These are phyloP conservation scores for Papio anubis DNA, from an alignment of 2,113 vertebrate species.

Conservation along the genomic window DNA sequence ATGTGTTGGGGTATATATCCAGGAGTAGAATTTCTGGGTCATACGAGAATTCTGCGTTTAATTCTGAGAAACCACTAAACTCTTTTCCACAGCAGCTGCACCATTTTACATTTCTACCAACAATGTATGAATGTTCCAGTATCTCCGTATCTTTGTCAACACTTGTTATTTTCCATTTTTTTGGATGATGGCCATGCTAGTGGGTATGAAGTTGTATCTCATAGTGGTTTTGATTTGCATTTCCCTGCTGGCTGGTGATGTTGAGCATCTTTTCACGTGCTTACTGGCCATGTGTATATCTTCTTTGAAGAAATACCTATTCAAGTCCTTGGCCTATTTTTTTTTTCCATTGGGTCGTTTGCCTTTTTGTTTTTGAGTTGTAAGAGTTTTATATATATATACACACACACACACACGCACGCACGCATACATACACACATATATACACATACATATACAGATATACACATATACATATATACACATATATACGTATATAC, in stretches of 20 bases:
- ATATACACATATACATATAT: no score
- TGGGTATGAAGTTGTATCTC: background rate
- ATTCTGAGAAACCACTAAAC: background rate
- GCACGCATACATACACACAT: no score
- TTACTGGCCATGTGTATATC: background rate
- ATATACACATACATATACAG: no score
- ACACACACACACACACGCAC: fast-evolving
- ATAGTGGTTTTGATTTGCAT: background rate
- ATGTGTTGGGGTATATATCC: background rate
- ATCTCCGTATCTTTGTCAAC: background rate
- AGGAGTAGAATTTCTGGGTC: background rate
- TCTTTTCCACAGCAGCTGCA: background rate
- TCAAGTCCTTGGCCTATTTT: background rate
- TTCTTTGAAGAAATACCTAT: background rate
- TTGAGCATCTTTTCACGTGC: background rate
- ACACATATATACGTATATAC: no score
- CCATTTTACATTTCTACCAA: background rate
- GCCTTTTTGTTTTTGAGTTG: no score
- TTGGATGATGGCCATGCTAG: background rate
- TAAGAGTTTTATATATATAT: no score
- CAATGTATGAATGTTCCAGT: background rate
- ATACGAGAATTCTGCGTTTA: background rate
- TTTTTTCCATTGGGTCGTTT: background rate
- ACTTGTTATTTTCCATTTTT: background rate
- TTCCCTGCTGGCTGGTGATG: background rate